Base-by-base conservation (phyloP, 2,888 invertebrate genomes). In the Drosophila paucipuncta region DNA sequence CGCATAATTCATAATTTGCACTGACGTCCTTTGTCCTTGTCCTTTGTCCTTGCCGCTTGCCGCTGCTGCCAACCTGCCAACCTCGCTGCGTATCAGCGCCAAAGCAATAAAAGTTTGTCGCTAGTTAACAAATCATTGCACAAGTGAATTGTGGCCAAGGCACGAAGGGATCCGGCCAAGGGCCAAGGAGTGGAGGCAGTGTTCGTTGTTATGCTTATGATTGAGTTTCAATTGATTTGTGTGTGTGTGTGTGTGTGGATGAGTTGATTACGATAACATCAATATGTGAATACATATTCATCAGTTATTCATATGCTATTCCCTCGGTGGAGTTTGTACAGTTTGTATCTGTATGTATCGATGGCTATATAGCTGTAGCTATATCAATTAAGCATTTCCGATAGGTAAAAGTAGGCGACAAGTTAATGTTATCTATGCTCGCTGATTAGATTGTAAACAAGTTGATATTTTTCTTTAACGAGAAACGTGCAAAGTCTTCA, bases 61-160 rank as follows among this genome's bases (percentile, higher is more conserved):
- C 47, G 13, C 22, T 4, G 9, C 31, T 47, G 22, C 47, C 22
- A 13, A 4, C 7, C 13, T 4, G 13, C 47, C 53, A 52, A 64
- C 41, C 54, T 49, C 54, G 68, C 52, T 49, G 60, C 73, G 49
- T 72, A 68, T 78, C 76, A 64, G 59, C 63, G 61, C 47, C 75
- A 71, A 77, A 61, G 82, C 85, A 89, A 89, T 86, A 89, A 86
- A 85, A 89, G 80, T 85, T 87, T 84, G 73, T 81, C 69, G 68
- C 76, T 89, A 85, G 89, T 89, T 89, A 86, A 89, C 89, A 85
- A 85, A 89, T 89, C 86, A 83, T 82, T 75, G 69, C 68, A 69
- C 60, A 67, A 82, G 54, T 70, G 76, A 63, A 68, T 73, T 79
- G 71, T 43, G 54, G 33, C 43, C 41, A 30, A 2, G 30, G 1